phyloP scores from a whole-genome alignment of 2,113 vertebrate species.

The Carettochelys insculpta region DNA sequence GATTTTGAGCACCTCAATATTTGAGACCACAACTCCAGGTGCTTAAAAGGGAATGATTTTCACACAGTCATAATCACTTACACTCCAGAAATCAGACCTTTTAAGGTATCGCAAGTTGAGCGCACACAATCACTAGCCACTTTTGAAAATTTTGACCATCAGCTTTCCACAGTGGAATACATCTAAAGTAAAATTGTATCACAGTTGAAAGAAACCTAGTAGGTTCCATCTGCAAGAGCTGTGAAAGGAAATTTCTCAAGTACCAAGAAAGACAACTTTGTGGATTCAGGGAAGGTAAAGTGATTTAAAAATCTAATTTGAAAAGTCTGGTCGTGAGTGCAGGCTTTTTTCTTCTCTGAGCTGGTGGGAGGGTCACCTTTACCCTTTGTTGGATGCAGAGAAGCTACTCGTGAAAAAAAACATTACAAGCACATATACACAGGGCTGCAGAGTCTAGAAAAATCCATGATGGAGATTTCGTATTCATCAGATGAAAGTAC shows the following conservation, averaged over 20 bases:
- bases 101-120: background rate
- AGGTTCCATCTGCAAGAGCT: background rate
- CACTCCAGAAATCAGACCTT: background rate
- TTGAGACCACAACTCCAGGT: background rate
- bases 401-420: background rate
- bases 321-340: background rate
- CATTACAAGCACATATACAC: background rate
- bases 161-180: background rate
- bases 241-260: background rate
- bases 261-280: background rate
- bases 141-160: background rate
- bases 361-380: background rate
- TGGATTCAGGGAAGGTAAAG: background rate
- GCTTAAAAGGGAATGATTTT: background rate
- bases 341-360: background rate
- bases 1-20: background rate
- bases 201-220: background rate
- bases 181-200: background rate
- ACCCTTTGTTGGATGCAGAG: background rate
- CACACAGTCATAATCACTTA: background rate
- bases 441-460: background rate
- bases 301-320: background rate
- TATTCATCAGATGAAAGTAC: conserved; percentile 8
- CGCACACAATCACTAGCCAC: rapidly evolving
- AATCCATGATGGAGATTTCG: background rate